phyloP scores from a whole-genome alignment of 2,113 vertebrate genomes.

The Guaruba guarouba region DNA sequence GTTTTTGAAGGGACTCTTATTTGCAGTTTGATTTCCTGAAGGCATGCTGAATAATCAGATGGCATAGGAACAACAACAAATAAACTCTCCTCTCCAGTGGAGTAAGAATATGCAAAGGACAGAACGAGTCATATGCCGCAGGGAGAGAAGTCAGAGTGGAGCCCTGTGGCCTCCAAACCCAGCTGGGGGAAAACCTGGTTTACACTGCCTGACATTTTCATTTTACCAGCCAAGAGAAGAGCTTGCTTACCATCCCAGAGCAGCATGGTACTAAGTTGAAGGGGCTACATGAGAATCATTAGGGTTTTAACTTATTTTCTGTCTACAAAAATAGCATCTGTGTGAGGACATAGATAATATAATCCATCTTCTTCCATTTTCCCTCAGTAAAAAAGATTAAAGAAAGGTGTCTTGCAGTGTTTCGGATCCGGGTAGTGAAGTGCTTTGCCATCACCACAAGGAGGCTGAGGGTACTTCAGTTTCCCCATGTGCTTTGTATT shows the following conservation, averaged over 20 bases:
- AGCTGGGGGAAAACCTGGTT: background rate
- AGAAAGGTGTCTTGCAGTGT: background rate
- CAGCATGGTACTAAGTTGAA: background rate
- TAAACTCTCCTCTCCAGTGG: background rate
- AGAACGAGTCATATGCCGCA: background rate
- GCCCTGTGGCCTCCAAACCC: background rate
- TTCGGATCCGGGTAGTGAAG: background rate
- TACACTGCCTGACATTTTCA: background rate
- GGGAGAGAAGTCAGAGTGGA: background rate
- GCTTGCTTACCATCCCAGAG: background rate
- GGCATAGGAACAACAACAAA: background rate
- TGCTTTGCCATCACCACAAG: background rate
- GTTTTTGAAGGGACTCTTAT: background rate
- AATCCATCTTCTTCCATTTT: background rate
- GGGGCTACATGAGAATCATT: background rate
- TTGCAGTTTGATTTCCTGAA: background rate
- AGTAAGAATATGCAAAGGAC: background rate
- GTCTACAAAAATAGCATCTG: background rate
- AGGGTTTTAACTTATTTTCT: background rate
- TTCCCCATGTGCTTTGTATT: background rate
- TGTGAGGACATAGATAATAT: background rate
- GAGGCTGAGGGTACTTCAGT: background rate
- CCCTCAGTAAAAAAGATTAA: background rate
- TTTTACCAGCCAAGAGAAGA: background rate
- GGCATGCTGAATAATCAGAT: background rate